phyloP scores from a whole-genome alignment of 2,888 invertebrate species.

The Leucophenga maculata region DNA sequence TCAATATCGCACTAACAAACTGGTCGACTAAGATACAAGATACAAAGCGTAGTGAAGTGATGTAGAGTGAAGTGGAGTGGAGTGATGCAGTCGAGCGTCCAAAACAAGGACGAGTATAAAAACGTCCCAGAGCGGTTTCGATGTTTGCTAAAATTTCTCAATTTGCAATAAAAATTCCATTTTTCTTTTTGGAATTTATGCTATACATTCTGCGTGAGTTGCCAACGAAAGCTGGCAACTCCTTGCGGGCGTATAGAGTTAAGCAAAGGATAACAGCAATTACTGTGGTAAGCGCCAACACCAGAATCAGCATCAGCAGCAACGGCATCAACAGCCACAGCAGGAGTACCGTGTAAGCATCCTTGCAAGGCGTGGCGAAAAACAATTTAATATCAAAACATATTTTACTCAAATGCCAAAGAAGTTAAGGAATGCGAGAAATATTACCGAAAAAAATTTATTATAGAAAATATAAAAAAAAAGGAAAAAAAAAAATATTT shows the following conservation, averaged over 20 bases:
- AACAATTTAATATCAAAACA: conserved; percentile 65
- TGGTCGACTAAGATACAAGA: background rate
- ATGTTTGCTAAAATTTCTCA: conserved; percentile 59
- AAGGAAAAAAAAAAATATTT: background rate
- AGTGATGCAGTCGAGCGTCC: too few relatives aligned
- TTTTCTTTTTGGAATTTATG: conserved; percentile 50
- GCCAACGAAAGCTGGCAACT: background rate
- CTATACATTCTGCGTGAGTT: too few relatives aligned
- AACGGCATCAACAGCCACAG: too few relatives aligned
- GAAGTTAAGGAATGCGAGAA: conserved; percentile 2
- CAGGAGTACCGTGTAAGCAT: too few relatives aligned
- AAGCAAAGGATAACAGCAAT: too few relatives aligned
- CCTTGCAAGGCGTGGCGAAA: conserved; percentile 46
- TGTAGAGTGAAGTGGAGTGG: too few relatives aligned
- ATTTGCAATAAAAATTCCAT: conserved; percentile 64
- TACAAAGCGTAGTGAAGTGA: too few relatives aligned
- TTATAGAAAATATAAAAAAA: background rate
- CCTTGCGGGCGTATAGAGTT: conserved; percentile 8
- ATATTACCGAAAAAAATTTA: background rate
- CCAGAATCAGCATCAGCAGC: too few relatives aligned
- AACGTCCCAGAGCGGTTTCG: conserved; percentile 30
- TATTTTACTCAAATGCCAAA: conserved; percentile 63
- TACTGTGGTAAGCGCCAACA: too few relatives aligned
- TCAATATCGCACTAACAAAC: conserved; percentile 16
- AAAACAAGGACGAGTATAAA: background rate